Evolutionary conservation across 2,113 vertebrate species (phyloP), one percentile per base, ranked within the genome.

Genomic region (Grammomys surdaster): DNA sequence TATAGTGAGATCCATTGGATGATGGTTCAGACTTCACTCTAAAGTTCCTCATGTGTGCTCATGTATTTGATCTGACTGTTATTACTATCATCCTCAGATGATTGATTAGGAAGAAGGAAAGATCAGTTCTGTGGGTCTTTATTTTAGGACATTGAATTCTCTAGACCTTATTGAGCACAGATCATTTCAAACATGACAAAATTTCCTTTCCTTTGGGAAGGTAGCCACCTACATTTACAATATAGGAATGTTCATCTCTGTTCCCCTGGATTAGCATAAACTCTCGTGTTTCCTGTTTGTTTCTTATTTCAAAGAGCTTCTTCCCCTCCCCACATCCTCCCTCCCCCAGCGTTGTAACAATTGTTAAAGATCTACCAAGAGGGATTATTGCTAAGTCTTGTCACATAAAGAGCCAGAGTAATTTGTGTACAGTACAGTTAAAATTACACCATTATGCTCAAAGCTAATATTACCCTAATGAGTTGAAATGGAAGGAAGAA

Each of bases 341-440:
- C 95, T 98, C 96, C 92, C 40, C 56, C 86, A 90, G 81, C 0
- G 0, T 95, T 91, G 80, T 96, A 85, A 76, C 86, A 95, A 96
- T 93, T 97, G 95, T 96, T 93, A 93, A 97, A 97, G 97, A 97
- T 96, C 97, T 98, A 93, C 95, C 96, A 91, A 80, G 88, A 95
- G 91, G 88, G 95, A 97, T 97, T 97, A 97, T 94, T 96, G 86
- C 94, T 97, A 92, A 97, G 85, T 88, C 92, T 67, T 94, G 94
- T 16, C 95, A 95, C 93, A 96, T 82, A 36, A 88, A 93, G 90
- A 97, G 93, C 20, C 86, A 85, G 90, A 2, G 88, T 97, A 96
- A 96, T 96, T 96, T 91, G 95, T 97, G 2, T 96, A 94, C 36
- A 76, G 89, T 97, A 88, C 95, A 95, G 98, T 97, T 95, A 97